Conservation (phyloP, 2,888 invertebrate species). For the Psylliodes chrysocephalus region DNA sequence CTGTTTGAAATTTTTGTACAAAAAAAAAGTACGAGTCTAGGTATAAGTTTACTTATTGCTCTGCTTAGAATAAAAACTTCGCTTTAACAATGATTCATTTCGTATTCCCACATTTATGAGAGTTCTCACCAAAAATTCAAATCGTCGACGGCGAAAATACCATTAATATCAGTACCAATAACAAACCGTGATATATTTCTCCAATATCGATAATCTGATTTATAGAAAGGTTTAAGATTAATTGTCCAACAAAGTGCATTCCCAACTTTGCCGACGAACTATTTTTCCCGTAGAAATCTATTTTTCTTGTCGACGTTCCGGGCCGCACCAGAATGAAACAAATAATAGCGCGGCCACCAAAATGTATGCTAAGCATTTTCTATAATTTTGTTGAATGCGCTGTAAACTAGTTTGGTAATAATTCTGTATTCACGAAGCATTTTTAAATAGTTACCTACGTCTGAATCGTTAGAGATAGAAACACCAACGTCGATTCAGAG, state of each 20-base stretch:
- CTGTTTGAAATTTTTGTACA: too few species aligned
- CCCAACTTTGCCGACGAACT: slow-evolving; percentile 31
- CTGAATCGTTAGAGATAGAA: too few species aligned
- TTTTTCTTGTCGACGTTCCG: slow-evolving; percentile 19
- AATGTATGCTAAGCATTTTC: too few species aligned
- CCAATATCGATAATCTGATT: slow-evolving; percentile 34
- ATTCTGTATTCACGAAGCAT: too few species aligned
- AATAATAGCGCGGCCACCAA: slow-evolving; percentile 14
- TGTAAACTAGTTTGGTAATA: too few species aligned
- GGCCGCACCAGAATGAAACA: slow-evolving; percentile 7
- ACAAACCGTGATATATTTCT: slow-evolving; percentile 33
- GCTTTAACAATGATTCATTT: not conserved
- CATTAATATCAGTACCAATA: slow-evolving; percentile 29
- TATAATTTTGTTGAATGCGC: too few species aligned
- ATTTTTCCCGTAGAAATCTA: slow-evolving; percentile 30
- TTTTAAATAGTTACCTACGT: too few species aligned
- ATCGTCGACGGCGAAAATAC: slow-evolving; percentile 20
- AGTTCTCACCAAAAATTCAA: slow-evolving; percentile 22
- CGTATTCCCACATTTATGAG: not conserved
- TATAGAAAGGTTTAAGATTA: slow-evolving; percentile 38
- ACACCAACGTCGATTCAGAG: too few species aligned
- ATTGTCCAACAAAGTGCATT: slow-evolving; percentile 39
- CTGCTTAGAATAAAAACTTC: not conserved
- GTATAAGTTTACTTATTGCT: too few species aligned
- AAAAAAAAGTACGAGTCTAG: too few species aligned